Conservation (phyloP, 2,113 vertebrate genomes). For the Paralichthys olivaceus region DNA sequence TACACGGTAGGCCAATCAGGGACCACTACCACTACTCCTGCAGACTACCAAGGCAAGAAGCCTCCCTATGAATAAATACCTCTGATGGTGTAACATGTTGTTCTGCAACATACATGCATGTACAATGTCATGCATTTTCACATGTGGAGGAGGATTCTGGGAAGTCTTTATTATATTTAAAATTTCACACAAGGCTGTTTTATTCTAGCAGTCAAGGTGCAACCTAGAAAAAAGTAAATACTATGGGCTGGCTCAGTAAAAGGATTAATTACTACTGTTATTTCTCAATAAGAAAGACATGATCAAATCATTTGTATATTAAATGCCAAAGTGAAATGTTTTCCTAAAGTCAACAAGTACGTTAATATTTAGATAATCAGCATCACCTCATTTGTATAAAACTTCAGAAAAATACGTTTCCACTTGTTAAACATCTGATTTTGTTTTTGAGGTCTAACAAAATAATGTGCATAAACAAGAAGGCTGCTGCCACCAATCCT, state of each 20-base stretch:
- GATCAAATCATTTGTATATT: not conserved
- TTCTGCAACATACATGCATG: not conserved
- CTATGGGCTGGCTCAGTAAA: not conserved
- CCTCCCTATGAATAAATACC: constrained; percentile 42
- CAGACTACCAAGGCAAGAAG: constrained; percentile 23
- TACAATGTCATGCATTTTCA: constrained; percentile 7
- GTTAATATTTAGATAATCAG: not conserved
- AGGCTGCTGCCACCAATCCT: not conserved
- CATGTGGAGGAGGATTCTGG: not conserved
- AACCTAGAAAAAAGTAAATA: not conserved
- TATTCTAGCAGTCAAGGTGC: not conserved
- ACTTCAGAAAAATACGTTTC: not conserved
- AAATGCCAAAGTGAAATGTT: not conserved
- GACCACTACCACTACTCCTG: constrained; percentile 43
- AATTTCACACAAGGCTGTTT: not conserved
- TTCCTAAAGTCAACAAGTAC: too few relatives aligned
- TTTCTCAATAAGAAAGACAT: not conserved
- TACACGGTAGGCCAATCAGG: constrained; percentile 23
- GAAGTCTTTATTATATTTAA: not conserved
- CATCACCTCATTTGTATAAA: not conserved
- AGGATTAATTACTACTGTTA: not conserved
- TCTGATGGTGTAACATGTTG: not conserved
- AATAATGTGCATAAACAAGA: not conserved
- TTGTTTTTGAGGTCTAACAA: not conserved
- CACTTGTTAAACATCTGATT: not conserved